Evolutionary conservation across 2,888 invertebrate species (phyloP).

Genomic region (Lathronympha strigana): DNA sequence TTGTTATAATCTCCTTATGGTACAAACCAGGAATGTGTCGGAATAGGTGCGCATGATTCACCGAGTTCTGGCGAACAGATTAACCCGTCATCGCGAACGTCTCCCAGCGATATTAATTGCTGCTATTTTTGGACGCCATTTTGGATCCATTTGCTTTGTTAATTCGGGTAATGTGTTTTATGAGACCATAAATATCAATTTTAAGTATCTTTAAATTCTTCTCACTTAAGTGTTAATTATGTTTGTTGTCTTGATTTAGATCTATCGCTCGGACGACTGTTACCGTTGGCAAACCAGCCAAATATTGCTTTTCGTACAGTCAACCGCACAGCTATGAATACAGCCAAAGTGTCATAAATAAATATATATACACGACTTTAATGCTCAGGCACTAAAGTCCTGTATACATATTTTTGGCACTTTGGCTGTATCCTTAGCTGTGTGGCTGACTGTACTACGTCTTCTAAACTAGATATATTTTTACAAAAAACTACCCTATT

Average conservation of each 20-base stretch:
- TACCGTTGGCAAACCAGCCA: neutral
- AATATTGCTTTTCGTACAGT: too few relatives aligned
- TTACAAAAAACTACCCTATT: too few relatives aligned
- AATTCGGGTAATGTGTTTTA: constrained; percentile 26
- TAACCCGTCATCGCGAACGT: constrained; percentile 35
- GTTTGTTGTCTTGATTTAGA: neutral
- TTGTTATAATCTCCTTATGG: neutral
- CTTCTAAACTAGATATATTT: too few relatives aligned
- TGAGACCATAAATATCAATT: constrained; percentile 24
- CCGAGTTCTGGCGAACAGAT: constrained; percentile 40
- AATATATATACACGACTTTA: too few relatives aligned
- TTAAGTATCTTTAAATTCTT: constrained; percentile 5
- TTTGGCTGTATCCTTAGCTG: too few relatives aligned
- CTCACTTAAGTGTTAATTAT: neutral
- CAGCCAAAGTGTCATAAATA: too few relatives aligned
- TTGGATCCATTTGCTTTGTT: constrained; percentile 34
- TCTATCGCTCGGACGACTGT: neutral
- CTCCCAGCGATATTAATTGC: constrained; percentile 44
- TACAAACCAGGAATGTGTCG: constrained; percentile 16
- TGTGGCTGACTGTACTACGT: too few relatives aligned
- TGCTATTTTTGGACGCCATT: constrained; percentile 41
- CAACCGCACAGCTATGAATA: too few relatives aligned
- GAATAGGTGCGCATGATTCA: constrained; percentile 51
- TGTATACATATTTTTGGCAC: too few relatives aligned
- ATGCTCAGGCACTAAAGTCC: too few relatives aligned